Base-by-base conservation (phyloP, 37 sponge, comb jelly and placozoan genomes). In the Spongilla lacustris region DNA sequence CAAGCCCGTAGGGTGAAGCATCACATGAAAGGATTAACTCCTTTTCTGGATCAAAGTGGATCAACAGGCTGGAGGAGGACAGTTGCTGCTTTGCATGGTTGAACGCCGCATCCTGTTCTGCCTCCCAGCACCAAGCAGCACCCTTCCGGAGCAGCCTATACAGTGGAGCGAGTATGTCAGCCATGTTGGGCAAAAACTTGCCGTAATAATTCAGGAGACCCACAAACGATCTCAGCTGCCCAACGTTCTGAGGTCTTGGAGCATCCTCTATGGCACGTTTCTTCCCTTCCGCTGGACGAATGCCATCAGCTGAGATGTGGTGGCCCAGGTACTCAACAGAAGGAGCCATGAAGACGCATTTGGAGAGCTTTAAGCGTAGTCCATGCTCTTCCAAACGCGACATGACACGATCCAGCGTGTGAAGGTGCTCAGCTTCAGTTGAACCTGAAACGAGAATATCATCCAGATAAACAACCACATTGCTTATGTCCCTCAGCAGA, bases 1-100 rank as follows among this genome's bases (percentile, higher is more conserved):
- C 87, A 9, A 86, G 74, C 49, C 87, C 87, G 48, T 86, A 79
- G 1, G 74, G 81, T 35, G 80, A 86, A 21, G 81, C 87, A 75
- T 79, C 87, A 80, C 74, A 46, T 9, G 81, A 36, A 34, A 84
- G 11, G 1, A 35, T 17, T 2, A 84, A 32, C 27, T 41, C 29
- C 28, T 48, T 76, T 37, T 58, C 14, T 2, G 77, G 76, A 70
- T 84, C 69, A 29, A 36, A 84, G 46, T 84, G 85, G 4, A n/a
- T 26, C 33, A 84, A 68, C 11, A 84, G 14, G 12, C 36, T 68
- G 35, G 36, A 0, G 3, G 69, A 66, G 10, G 85, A 35, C 0
- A 86, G 87, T 22, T 41, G 71, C 0, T 37, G 71, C 23, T 77
- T 77, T 9, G 46, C 78, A 5, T 10, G 3, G 5, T 8, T 5